Evolutionary conservation across 2,888 invertebrate species (phyloP), one percentile per base, ranked within the genome.

Genomic region (Tromatobia lineatoria): DNA sequence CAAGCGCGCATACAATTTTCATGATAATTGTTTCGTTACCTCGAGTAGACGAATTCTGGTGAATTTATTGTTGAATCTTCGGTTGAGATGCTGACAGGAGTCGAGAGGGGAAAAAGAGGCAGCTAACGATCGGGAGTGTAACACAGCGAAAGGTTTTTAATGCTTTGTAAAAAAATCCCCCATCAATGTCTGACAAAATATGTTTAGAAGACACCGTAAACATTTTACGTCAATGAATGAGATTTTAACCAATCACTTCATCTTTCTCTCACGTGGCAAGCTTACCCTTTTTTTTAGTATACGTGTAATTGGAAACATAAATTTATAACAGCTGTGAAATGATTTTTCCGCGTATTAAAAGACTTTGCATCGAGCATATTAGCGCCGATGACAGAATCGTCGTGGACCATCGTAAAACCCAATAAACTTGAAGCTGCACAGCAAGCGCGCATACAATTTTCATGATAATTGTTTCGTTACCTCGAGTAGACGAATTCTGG

Each of bases 51-150:
- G 64, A 59, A 29, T 59, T 59, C 59, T 15, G 15, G 59, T 25
- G 59, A 59, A 75, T 66, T 81, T 76, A 82, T 82, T 47, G 71
- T 47, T 67, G 67, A 66, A 77, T 59, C 29, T n/a, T 59, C 25
- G 59, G 34, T 79, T 50, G 77, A 47, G 76, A 77, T 34, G 52
- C 29, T 52, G 71, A 64, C 67, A 67, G 52, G 69, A 78, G 79
- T 57, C 61, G 57, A 47, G 73, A 67, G 64, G 20, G 18, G 69
- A 20, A 61, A 73, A 15, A 50, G 64, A 67, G 74, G 76, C 75
- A 74, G 83, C 80, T 79, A 83, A 84, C 81, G 82, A 81, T 81
- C 71, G 61, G 29, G 73, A n/a, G 61, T 74, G 42, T 76, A 59
- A n/a, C n/a, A n/a, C n/a, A n/a, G n/a, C n/a, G n/a, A n/a, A n/a